Conservation (phyloP, 2,113 vertebrate species). For the Strix uralensis region DNA sequence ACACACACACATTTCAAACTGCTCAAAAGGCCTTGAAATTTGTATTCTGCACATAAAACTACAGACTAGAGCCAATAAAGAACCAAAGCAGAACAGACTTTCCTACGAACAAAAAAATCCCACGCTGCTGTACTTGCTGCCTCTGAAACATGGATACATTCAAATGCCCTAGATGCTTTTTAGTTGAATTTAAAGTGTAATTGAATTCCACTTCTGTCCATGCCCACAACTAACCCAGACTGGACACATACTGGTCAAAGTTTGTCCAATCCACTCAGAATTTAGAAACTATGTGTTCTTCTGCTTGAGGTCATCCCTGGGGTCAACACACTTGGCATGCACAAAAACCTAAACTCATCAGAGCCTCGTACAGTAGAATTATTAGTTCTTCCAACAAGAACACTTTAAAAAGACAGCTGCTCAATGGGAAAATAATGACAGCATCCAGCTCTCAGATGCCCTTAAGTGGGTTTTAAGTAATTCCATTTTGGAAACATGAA, state of each 20-base stretch:
- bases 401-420: neutral
- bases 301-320: neutral
- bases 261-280: neutral
- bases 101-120: neutral
- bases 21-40: constrained; percentile 49
- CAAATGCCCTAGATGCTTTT: neutral
- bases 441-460: neutral
- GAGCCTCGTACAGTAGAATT: neutral
- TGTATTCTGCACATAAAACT: constrained; percentile 54
- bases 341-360: neutral
- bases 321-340: neutral
- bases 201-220: neutral
- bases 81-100: constrained; percentile 15
- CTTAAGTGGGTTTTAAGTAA: neutral
- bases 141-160: neutral
- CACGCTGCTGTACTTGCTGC: neutral
- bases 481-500: neutral
- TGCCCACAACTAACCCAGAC: neutral
- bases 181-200: neutral
- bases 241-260: neutral
- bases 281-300: neutral
- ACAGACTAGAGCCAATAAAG: constrained; percentile 29
- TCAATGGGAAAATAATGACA: neutral
- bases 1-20: constrained; percentile 22
- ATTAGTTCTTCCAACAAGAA: neutral